These are phyloP conservation scores for Norana najaformis DNA, from an alignment of 2,888 invertebrate genomes.

Conservation along the genomic window DNA sequence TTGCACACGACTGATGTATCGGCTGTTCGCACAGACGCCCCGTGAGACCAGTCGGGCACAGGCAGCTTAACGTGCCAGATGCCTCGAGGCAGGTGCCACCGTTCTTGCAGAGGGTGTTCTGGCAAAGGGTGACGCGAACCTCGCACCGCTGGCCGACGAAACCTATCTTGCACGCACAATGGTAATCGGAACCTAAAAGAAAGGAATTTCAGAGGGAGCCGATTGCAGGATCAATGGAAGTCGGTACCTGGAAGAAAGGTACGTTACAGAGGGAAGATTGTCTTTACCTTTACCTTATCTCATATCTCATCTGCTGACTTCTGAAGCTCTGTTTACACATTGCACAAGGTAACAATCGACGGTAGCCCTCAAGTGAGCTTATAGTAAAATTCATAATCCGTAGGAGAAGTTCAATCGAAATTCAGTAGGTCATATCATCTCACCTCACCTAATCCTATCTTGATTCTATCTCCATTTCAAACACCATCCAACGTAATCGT, in stretches of 20 bases:
- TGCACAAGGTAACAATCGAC: too few relatives aligned
- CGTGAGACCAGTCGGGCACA: neutral
- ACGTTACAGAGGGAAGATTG: neutral
- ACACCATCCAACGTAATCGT: too few relatives aligned
- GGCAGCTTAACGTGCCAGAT: slow-evolving; percentile 9
- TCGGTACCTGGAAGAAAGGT: neutral
- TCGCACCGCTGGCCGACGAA: slow-evolving; percentile 19
- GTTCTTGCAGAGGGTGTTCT: slow-evolving; percentile 2
- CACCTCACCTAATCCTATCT: too few relatives aligned
- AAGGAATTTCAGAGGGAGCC: too few relatives aligned
- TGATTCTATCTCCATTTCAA: too few relatives aligned
- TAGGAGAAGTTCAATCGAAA: too few relatives aligned
- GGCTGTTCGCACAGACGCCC: neutral
- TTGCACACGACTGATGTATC: neutral
- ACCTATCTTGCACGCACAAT: slow-evolving; percentile 22
- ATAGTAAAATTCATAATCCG: too few relatives aligned
- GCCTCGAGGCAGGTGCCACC: slow-evolving; percentile 29
- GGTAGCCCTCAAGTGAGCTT: too few relatives aligned
- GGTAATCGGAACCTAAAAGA: neutral
- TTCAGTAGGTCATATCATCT: too few relatives aligned
- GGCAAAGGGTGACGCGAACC: slow-evolving; percentile 17
- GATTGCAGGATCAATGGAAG: neutral
- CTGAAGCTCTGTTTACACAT: too few relatives aligned
- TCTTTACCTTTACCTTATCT: too few relatives aligned
- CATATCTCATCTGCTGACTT: too few relatives aligned